Base-by-base conservation (phyloP, 2,888 invertebrate genomes). In the Melipona beecheii region DNA sequence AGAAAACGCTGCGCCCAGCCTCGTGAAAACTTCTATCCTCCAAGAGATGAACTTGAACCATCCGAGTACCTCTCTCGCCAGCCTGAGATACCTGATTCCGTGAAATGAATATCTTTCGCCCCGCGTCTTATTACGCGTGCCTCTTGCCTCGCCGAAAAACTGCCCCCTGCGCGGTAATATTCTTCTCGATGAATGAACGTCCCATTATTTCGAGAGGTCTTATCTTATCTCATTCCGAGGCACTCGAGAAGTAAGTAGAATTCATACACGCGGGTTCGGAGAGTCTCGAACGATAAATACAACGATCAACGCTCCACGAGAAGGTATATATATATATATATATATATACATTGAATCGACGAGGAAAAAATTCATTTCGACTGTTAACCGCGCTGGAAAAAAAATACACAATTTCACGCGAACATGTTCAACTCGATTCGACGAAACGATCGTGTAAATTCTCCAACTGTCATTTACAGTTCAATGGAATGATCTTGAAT, bases 21-120 rank as follows among this genome's bases (percentile, higher is more conserved):
- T 50, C 21, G 17, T 43, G 50, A 64, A 56, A 80, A 56, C 19
- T 80, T 70, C 49, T 31, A 58, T n/a, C 52, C 36, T 54, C 36
- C 24, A 17, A 49, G 21, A 49, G 49, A 62, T 79, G 72, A 69
- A 79, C 74, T 69, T 58, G 49, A 72, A 72, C 65, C 58, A 66
- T 36, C 65, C 4, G 43, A 54, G 15, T 27, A 1, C 43, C 43
- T n/a, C 43, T 19, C 27, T 27, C 31, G 19, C 36, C 65, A 54
- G 36, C 71, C 21, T 27, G n/a, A 24, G 52, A 52, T 68, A 58
- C 68, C n/a, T 13, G 27, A 50, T 69, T 36, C 36, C 50, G 36
- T 15, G 24, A 70, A 78, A 78, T 66, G 74, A 78, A 78, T 78
- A 78, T 66, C 31, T 68, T 24, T 58, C 73, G 19, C 49, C 65